Evolutionary conservation across 2,113 vertebrate species (phyloP).

Genomic region (Hippocampus abdominalis): DNA sequence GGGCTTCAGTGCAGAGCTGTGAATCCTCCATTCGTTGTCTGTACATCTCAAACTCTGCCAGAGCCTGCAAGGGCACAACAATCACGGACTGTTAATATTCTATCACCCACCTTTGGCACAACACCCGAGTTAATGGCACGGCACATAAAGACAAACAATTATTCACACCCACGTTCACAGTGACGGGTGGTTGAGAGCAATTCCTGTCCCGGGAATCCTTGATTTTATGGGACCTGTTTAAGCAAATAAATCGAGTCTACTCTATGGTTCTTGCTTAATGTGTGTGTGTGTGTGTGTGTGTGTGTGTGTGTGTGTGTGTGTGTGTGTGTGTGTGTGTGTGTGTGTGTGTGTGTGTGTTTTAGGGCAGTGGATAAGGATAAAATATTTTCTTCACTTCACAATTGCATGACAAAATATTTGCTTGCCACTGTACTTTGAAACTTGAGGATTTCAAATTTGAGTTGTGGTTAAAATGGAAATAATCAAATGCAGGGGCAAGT

Average conservation of each 20-base stretch:
- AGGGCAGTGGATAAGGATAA: too few species aligned
- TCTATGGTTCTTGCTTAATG: neutral
- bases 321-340: too few species aligned
- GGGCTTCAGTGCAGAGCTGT: slow-evolving; percentile 91
- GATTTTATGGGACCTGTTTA: neutral
- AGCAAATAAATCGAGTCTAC: neutral
- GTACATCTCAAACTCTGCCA: slow-evolving; percentile 94
- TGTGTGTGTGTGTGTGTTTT: too few species aligned
- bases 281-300: too few species aligned
- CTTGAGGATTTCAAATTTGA: too few species aligned
- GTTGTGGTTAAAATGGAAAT: too few species aligned
- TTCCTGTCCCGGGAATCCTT: neutral
- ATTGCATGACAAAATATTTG: too few species aligned
- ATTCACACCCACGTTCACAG: neutral
- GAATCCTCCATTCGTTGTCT: slow-evolving; percentile 90
- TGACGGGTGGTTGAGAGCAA: neutral
- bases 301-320: too few species aligned
- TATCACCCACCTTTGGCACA: neutral
- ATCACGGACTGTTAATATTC: slow-evolving; percentile 2
- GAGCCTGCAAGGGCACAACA: slow-evolving; percentile 66
- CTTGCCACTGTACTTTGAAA: too few species aligned
- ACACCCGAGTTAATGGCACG: neutral
- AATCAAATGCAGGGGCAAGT: too few species aligned
- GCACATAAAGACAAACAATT: neutral
- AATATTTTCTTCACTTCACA: too few species aligned